phyloP scores from a whole-genome alignment of 2,797 vertebrate genomes.

The Sebastes diaconus region DNA sequence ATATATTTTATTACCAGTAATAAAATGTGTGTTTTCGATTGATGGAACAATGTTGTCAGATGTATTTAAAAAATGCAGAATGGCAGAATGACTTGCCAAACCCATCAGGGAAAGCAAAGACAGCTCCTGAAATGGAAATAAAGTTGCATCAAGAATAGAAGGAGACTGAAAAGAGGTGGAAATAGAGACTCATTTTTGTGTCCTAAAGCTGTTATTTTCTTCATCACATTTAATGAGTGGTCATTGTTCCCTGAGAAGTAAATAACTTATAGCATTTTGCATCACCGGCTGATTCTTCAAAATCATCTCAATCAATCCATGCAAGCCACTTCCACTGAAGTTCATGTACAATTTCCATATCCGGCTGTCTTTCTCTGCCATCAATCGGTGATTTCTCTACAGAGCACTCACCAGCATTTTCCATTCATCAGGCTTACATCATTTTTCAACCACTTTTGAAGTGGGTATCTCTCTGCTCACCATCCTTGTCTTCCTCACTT shows the following conservation, averaged over 20 bases:
- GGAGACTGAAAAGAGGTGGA: background rate
- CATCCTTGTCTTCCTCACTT: background rate
- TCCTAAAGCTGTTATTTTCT: background rate
- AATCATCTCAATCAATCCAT: background rate
- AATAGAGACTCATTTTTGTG: background rate
- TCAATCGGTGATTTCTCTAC: background rate
- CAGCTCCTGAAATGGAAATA: conserved; percentile 13
- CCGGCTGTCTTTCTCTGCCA: background rate
- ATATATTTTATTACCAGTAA: no score
- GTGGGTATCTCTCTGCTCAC: background rate
- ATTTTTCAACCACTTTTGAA: background rate
- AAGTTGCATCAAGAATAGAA: background rate
- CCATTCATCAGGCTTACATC: background rate
- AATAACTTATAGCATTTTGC: background rate
- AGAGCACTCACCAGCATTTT: background rate
- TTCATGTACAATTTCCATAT: background rate
- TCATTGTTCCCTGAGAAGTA: background rate
- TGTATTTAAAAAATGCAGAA: no score
- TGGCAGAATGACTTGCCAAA: background rate
- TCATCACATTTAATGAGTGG: background rate
- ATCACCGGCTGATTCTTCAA: background rate
- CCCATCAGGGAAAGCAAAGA: background rate
- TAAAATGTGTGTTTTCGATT: background rate
- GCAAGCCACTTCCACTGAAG: background rate
- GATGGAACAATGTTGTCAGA: background rate